Base-by-base conservation (phyloP, 1,140 invertebrate genomes). In the Tetramorium alpestre region DNA sequence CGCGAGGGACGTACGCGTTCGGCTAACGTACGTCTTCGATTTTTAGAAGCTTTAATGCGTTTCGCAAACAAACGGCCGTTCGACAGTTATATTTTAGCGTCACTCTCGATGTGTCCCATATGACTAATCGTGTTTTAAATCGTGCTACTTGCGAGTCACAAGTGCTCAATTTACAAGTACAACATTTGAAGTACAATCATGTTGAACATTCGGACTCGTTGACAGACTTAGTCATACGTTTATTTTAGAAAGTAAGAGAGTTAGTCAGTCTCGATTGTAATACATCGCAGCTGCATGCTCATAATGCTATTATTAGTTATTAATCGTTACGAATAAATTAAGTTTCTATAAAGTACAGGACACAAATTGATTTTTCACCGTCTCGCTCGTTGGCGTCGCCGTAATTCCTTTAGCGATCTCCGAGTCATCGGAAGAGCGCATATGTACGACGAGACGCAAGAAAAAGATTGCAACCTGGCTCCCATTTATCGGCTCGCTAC, bases 41-140 rank as follows among this genome's bases (percentile, higher is more conserved):
- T 91, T 91, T 91, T 87, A 89, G 86, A 87, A 88, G 89, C 90
- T 87, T 90, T 91, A 89, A 90, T 88, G 62, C 73, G 11, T 70
- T 80, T 51, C 44, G 51, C 75, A 90, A 91, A 90, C 73, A 85
- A 18, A 47, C 73, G 44, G 41, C 56, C 73, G 28, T 49, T 60
- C 49, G 22, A 65, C 73, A 69, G 41, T 65, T 58, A 60, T 41
- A 73, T 54, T 73, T 44, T 44, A 33, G 8, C 65, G 56, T 28
- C 51, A 22, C 54, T 60, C 69, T 73, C 80, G 54, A 73, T 49
- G 41, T 28, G 18, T 47, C 54, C 41, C 80, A 22, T 70, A 70
- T 62, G 80, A 84, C 69, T 84, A 84, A 84, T 62, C 80, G 58
- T 38, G 69, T 75, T 75, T 84, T 49, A 75, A 84, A 84, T 84